Conservation (phyloP, 2,888 invertebrate genomes). For the Myopa tessellatipennis region DNA sequence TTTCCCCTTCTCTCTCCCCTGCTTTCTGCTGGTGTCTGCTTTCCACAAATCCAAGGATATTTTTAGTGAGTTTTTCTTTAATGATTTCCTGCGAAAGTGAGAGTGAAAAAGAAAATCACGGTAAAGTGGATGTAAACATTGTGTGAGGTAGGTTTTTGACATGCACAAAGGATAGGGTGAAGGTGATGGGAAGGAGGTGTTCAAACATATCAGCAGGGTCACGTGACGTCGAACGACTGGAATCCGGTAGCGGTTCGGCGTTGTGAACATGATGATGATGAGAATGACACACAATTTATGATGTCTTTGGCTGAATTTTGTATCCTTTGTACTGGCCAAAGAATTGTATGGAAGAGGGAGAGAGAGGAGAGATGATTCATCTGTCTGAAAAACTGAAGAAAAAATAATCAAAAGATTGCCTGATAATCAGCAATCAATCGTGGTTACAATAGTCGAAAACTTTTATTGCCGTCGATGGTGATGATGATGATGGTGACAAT, state of each 20-base stretch:
- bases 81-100: background rate
- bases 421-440: no score
- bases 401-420: no score
- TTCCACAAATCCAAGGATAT: background rate
- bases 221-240: background rate
- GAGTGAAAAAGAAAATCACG: conserved; percentile 9
- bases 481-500: no score
- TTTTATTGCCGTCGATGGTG: no score
- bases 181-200: background rate
- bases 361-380: no score
- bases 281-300: background rate
- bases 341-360: no score
- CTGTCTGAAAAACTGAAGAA: no score
- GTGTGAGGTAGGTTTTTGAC: background rate
- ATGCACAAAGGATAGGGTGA: background rate
- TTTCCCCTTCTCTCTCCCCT: background rate
- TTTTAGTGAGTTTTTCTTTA: background rate
- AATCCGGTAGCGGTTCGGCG: background rate
- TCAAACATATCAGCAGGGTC: background rate
- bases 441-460: no score
- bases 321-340: no score
- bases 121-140: conserved; percentile 1
- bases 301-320: no score
- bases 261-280: background rate
- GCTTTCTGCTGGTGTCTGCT: background rate